These are phyloP conservation scores for Microplitis manilae DNA, from an alignment of 2,888 invertebrate species.

Conservation along the genomic window DNA sequence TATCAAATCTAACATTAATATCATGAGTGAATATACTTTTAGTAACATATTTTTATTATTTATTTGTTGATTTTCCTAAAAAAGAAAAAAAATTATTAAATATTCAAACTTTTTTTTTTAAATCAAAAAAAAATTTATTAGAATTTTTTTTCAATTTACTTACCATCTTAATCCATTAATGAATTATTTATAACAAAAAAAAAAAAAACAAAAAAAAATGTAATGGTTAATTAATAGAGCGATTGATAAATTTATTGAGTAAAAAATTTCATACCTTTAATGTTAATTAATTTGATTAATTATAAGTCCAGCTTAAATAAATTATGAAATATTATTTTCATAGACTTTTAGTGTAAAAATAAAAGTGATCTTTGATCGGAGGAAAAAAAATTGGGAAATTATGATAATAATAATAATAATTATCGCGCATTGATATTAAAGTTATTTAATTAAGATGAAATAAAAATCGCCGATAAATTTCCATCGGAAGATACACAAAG, in stretches of 20 bases:
- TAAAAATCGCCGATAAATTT: not conserved
- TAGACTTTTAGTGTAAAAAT: not conserved
- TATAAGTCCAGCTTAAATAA: not conserved
- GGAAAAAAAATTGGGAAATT: not conserved
- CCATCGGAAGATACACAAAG: not conserved
- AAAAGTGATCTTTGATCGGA: not conserved
- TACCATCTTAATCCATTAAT: not conserved
- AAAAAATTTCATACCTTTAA: not conserved
- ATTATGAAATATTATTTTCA: not conserved
- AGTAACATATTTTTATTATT: slow-evolving; percentile 72
- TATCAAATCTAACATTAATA: slow-evolving; percentile 74
- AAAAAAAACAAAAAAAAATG: not conserved
- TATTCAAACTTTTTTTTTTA: not conserved
- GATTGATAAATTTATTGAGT: not conserved
- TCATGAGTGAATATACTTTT: slow-evolving; percentile 74
- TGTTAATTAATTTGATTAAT: not conserved
- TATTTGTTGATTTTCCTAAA: slow-evolving; percentile 34
- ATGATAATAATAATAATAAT: not conserved
- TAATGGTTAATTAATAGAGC: not conserved
- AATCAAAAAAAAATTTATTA: not conserved
- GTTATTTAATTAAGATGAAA: not conserved
- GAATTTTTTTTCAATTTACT: slow-evolving; percentile 6
- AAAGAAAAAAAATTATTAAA: not conserved
- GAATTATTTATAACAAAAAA: not conserved
- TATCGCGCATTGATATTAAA: not conserved